A percentile compares a stretch with the other conserved stretches of the same genome.
These are phyloP conservation scores for Stenoptilia bipunctidactyla DNA, from an alignment of 2,888 invertebrate genomes.

Conservation along the genomic window DNA sequence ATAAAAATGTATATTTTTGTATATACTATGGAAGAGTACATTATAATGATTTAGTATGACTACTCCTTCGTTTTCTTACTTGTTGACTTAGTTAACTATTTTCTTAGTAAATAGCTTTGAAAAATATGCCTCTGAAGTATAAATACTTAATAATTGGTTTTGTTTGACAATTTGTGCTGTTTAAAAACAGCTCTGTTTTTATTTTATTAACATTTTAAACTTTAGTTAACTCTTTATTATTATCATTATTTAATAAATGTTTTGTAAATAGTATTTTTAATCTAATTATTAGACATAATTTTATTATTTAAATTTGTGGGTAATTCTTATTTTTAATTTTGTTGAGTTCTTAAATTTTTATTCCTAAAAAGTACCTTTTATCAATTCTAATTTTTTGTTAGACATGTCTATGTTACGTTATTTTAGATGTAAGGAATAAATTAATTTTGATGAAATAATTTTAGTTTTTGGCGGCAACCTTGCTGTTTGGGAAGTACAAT, in stretches of 20 bases:
- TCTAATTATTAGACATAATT: constrained; percentile 42
- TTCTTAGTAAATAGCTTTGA: neutral
- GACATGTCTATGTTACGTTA: constrained; percentile 36
- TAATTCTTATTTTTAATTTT: constrained; percentile 31
- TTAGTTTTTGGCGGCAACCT: constrained; percentile 21
- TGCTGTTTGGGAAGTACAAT: constrained; percentile 43
- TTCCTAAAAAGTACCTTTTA: constrained; percentile 65
- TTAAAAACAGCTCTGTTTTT: constrained; percentile 7
- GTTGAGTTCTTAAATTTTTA: constrained; percentile 60
- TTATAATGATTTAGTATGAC: constrained; percentile 16
- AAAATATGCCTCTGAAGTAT: neutral
- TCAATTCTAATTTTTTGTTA: constrained; percentile 31
- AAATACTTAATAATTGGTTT: neutral
- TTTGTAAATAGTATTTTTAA: constrained; percentile 33
- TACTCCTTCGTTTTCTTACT: constrained; percentile 5
- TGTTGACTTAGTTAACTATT: neutral
- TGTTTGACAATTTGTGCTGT: neutral
- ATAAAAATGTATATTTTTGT: constrained; percentile 56
- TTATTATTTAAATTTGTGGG: constrained; percentile 28
- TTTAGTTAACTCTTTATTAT: neutral
- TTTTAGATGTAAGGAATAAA: constrained; percentile 28
- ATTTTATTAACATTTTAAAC: constrained; percentile 9
- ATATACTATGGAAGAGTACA: constrained; percentile 36
- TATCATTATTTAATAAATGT: constrained; percentile 3
- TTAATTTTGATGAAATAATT: constrained; percentile 51